Conservation (phyloP, 1,140 invertebrate genomes). For the Drosophila pallidifrons region DNA sequence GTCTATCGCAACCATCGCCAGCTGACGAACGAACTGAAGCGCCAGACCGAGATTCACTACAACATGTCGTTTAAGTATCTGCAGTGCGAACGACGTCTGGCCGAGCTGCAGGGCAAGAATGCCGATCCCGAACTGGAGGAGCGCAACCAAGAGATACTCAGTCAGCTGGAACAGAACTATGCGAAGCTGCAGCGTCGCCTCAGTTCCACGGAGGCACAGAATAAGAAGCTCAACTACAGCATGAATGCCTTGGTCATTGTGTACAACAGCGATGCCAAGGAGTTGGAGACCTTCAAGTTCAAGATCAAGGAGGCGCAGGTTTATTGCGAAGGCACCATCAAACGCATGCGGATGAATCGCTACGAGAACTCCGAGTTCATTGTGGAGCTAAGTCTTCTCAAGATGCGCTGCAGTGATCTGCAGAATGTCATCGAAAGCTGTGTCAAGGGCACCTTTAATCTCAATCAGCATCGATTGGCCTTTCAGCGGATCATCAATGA, state of each 20-base stretch:
- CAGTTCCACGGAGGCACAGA: conserved; percentile 85
- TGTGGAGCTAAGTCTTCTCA: conserved; percentile 88
- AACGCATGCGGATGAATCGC: conserved; percentile 85
- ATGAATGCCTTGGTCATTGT: conserved; percentile 85
- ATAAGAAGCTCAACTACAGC: conserved; percentile 86
- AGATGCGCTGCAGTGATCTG: conserved; percentile 86
- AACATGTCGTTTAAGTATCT: conserved; percentile 73
- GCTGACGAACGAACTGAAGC: conserved; percentile 56
- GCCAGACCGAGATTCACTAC: conserved; percentile 78
- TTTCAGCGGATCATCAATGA: conserved; percentile 88
- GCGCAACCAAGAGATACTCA: conserved; percentile 47
- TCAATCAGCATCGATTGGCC: conserved; percentile 87
- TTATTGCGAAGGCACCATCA: conserved; percentile 86
- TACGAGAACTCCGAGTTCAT: conserved; percentile 86
- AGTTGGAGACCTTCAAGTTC: conserved; percentile 65
- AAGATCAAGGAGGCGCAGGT: conserved; percentile 85
- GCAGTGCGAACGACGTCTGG: conserved; percentile 52
- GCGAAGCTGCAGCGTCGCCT: conserved; percentile 59
- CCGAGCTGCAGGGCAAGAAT: conserved; percentile 41
- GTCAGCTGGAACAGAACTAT: conserved; percentile 55
- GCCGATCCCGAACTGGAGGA: conserved; percentile 64
- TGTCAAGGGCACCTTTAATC: conserved; percentile 86
- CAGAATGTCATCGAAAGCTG: conserved; percentile 86
- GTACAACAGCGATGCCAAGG: conserved; percentile 77
- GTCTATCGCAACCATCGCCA: conserved; percentile 56